Conservation (phyloP, 2,113 vertebrate species). For the Mellivora capensis region DNA sequence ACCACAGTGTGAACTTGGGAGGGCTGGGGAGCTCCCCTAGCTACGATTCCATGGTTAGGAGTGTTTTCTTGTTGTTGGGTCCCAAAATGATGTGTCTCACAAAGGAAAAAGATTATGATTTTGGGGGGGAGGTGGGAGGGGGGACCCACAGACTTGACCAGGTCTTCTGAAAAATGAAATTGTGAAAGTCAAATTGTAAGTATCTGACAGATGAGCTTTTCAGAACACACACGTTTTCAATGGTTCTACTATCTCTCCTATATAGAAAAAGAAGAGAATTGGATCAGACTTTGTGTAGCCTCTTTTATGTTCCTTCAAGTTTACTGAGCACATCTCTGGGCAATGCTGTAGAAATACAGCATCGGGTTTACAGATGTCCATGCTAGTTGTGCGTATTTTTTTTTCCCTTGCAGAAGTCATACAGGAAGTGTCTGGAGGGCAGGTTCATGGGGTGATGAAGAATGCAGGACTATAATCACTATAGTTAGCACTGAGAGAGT, state of each 20-base stretch:
- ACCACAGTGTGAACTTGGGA: conserved; percentile 60
- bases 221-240: neutral
- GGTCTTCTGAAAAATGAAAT: conserved; percentile 46
- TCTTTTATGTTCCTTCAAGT: neutral
- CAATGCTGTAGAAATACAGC: neutral
- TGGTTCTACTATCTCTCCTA: neutral
- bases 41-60: conserved; percentile 44
- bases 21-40: conserved; percentile 52
- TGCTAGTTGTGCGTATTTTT: neutral
- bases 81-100: conserved; percentile 63
- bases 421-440: neutral
- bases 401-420: neutral
- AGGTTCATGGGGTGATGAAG: neutral
- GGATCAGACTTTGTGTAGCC: neutral
- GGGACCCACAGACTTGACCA: conserved; percentile 35
- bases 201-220: neutral
- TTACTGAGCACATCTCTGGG: neutral
- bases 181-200: neutral
- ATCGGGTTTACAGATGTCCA: neutral
- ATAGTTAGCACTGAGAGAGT: neutral
- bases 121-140: neutral
- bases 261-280: neutral
- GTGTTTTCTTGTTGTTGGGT: neutral
- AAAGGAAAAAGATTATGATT: conserved; percentile 61
- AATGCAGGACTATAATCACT: neutral